phyloP scores from a whole-genome alignment of 2,797 vertebrate genomes.

The Acanthornis magna region DNA sequence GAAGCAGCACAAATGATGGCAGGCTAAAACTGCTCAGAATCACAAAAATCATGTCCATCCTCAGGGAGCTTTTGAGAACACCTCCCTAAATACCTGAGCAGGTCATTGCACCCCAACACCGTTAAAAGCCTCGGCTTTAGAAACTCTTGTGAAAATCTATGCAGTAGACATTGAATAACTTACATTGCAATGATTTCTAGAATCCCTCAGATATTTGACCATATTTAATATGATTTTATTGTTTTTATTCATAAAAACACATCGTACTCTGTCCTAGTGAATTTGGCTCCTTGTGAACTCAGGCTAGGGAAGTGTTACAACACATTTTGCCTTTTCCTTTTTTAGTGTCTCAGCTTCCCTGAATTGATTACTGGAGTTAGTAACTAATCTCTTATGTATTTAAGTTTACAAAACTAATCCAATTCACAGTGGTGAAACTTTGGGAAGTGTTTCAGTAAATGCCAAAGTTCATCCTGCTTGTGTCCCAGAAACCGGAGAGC shows the following conservation, averaged over 20 bases:
- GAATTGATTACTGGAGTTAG: not conserved
- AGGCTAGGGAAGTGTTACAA: not conserved
- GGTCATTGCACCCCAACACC: not conserved
- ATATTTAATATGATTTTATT: not conserved
- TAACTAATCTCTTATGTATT: not conserved
- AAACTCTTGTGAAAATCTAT: not conserved
- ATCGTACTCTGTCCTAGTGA: fast-evolving
- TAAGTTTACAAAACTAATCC: not conserved
- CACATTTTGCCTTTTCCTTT: not conserved
- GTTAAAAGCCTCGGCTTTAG: not conserved
- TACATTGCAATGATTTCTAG: not conserved
- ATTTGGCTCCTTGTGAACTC: not conserved
- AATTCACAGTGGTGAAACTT: not conserved
- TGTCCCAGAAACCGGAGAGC: not conserved
- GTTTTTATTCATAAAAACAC: not conserved
- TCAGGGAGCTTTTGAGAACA: not conserved
- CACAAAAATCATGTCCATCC: fast-evolving
- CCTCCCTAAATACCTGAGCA: not conserved
- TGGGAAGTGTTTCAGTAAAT: not conserved
- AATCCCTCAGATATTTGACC: not conserved
- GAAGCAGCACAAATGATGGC: not conserved
- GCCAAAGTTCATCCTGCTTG: not conserved
- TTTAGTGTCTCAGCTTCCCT: not conserved
- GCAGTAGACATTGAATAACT: not conserved
- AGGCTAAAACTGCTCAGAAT: not conserved